phyloP scores from a whole-genome alignment of 2,888 invertebrate genomes.

The Athripsodes cinereus region DNA sequence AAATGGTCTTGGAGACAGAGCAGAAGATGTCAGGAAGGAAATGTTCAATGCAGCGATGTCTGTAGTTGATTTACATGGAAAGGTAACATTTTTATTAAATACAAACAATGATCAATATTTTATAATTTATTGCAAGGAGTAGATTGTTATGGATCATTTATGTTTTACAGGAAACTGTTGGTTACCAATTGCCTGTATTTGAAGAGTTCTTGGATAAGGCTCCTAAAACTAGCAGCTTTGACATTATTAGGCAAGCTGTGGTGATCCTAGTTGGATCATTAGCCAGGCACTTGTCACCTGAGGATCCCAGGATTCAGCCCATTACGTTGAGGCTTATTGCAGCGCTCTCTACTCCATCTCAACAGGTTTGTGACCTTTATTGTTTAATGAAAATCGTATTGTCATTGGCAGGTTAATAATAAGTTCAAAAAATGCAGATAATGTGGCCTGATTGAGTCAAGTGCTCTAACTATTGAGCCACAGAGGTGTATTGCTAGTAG shows the following conservation, averaged over 20 bases:
- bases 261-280: constrained; percentile 96
- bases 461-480: no score
- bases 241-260: constrained; percentile 91
- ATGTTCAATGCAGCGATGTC: constrained; percentile 94
- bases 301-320: constrained; percentile 86
- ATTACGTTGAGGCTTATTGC: constrained; percentile 86
- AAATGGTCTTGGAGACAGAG: constrained; percentile 79
- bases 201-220: constrained; percentile 91
- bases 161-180: constrained; percentile 52
- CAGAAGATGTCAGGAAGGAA: constrained; percentile 72
- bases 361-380: constrained; percentile 55
- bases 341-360: constrained; percentile 92
- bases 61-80: constrained; percentile 88
- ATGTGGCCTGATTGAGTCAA: no score
- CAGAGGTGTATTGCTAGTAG: no score
- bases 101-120: no score
- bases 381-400: neutral
- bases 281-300: constrained; percentile 90
- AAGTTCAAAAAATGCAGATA: no score
- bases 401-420: no score
- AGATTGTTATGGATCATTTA: neutral
- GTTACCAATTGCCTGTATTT: constrained; percentile 81
- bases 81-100: constrained; percentile 43
- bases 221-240: constrained; percentile 83
- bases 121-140: no score